Conservation (phyloP, 2,113 vertebrate genomes). For the Urocynchramus pylzowi region DNA sequence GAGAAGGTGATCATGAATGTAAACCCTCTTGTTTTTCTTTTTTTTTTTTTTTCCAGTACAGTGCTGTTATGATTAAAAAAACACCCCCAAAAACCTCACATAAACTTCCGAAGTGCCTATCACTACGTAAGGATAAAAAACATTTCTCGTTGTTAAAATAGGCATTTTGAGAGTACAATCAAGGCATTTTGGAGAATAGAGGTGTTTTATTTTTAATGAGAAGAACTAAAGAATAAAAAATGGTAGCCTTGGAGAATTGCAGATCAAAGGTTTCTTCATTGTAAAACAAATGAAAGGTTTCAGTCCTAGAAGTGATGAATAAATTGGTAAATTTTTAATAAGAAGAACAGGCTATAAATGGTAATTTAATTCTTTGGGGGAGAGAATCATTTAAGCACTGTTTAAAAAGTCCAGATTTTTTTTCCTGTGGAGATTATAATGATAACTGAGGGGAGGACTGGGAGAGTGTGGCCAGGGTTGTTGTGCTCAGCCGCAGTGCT, state of each 20-base stretch:
- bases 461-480: not conserved
- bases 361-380: conserved; percentile 71
- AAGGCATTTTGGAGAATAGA: conserved; percentile 69
- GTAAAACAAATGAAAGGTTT: conserved; percentile 74
- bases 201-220: conserved; percentile 78
- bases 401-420: conserved; percentile 64
- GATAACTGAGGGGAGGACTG: not conserved
- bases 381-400: conserved; percentile 64
- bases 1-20: not conserved
- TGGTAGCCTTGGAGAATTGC: conserved; percentile 68
- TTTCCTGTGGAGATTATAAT: not conserved
- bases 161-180: conserved; percentile 61
- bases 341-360: conserved; percentile 61
- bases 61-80: not conserved
- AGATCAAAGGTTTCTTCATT: conserved; percentile 76
- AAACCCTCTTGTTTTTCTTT: not conserved
- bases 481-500: not conserved
- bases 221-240: conserved; percentile 72
- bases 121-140: conserved; percentile 46
- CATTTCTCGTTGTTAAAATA: conserved; percentile 47
- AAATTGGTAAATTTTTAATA: conserved; percentile 80
- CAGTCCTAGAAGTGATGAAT: conserved; percentile 65
- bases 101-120: not conserved
- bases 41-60: not conserved
- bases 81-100: not conserved